phyloP scores from a whole-genome alignment of 2,888 invertebrate genomes.

The Rhamphomyia laevipes region DNA sequence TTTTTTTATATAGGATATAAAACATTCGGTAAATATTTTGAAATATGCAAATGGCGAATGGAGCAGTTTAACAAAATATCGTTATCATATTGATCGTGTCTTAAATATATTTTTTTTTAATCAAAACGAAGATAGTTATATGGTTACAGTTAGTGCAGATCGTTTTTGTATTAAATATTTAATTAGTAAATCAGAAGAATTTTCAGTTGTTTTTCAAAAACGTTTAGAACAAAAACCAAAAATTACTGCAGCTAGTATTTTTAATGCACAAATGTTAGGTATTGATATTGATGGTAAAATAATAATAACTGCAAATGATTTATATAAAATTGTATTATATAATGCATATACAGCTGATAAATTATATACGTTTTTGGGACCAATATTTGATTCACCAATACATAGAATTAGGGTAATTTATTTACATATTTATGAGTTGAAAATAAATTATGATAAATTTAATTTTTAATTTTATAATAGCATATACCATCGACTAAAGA shows the following conservation, averaged over 20 bases:
- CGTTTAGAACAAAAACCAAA: conserved; percentile 43
- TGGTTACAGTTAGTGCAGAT: conserved; percentile 49
- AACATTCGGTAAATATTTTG: no score
- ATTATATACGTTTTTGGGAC: conserved; percentile 53
- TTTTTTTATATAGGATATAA: conserved; percentile 38
- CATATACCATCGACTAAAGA: not conserved
- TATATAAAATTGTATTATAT: conserved; percentile 58
- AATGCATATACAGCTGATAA: conserved; percentile 52
- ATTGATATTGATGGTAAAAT: conserved; percentile 3
- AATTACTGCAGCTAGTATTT: conserved; percentile 26
- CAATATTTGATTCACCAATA: conserved; percentile 54
- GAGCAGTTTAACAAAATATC: conserved; percentile 47
- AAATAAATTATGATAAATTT: not conserved
- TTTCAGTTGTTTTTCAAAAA: conserved; percentile 2
- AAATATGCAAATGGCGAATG: conserved; percentile 27
- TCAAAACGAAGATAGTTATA: conserved; percentile 20
- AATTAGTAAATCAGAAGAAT: not conserved
- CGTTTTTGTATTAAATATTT: conserved; percentile 21
- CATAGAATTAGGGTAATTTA: conserved; percentile 32
- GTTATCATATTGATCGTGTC: conserved; percentile 48
- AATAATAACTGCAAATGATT: conserved; percentile 15
- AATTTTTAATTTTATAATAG: not conserved
- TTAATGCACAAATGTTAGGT: conserved; percentile 2
- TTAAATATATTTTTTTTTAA: conserved; percentile 44
- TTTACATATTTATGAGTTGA: not conserved